Base-by-base conservation (phyloP, 2,113 vertebrate species). In the Lycaon pictus region DNA sequence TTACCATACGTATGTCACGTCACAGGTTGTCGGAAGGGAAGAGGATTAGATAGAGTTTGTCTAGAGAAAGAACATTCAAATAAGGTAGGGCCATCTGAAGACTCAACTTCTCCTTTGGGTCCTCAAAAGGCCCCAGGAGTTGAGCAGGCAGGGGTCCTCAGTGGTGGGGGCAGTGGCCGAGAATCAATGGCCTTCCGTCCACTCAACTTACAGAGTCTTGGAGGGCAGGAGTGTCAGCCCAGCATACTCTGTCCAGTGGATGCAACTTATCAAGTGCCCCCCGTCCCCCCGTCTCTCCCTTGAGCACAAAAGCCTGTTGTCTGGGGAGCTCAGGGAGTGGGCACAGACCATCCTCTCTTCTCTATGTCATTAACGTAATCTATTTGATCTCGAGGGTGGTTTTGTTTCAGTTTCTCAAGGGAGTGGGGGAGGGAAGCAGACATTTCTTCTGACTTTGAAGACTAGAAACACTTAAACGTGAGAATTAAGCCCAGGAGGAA, bases 221-320 rank as follows among this genome's bases (percentile, higher is more conserved):
- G 48, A 89, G 95, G 72, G 95, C 93, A 48, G 94, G 67, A 97
- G 96, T 93, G 91, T 96, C 81, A 89, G 97, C n/a, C 51, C 65
- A 65, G 97, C 97, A 96, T 96, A 95, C 95, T 88, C 56, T 63
- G 97, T 96, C 72, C 87, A 92, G 63, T 76, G 80, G 95, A 96
- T 90, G 90, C 32, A 90, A 62, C 97, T 98, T 96, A 96, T 60
- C 88, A 93, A 65, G 97, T 94, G 95, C 82, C 51, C 92, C 80
- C 69, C 95, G 88, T 53, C 69, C 71, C 71, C 48, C 74, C 10
- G 13, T 95, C 62, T 43, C 97, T 93, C 80, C 96, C 77, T 76
- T 27, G 83, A 97, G 90, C 89, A 98, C 96, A 98, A 98, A 98
- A 97, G 87, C 93, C 96, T 97, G 84, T 96, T 98, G 97, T 98